A percentile compares a stretch with the other conserved stretches of the same genome.
Evolutionary conservation across 2,888 invertebrate species (phyloP).

Genomic region (Lysandra coridon): DNA sequence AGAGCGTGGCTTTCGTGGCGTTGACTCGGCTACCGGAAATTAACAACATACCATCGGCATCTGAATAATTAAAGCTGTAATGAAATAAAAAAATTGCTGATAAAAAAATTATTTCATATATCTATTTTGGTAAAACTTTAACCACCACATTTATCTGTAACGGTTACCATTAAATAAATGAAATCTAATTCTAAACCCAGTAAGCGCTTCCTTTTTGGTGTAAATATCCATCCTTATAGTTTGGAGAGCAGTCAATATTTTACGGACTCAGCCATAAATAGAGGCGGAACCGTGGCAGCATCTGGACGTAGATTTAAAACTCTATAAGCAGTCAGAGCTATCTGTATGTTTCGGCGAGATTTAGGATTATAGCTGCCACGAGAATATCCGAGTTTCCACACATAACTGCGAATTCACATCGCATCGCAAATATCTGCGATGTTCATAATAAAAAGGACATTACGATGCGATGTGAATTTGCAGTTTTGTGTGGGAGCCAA

Average conservation of each 20-base stretch:
- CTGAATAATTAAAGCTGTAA: too few relatives aligned
- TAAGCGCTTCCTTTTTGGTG: neutral
- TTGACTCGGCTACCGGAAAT: too few relatives aligned
- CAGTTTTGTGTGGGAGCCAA: too few relatives aligned
- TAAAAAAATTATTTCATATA: neutral
- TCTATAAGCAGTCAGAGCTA: constrained; percentile 27
- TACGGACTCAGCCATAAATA: constrained; percentile 37
- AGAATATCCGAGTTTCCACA: neutral
- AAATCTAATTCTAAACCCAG: constrained; percentile 2
- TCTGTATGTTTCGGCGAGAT: constrained; percentile 16
- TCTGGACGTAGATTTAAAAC: constrained; percentile 24
- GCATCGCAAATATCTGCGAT: too few relatives aligned
- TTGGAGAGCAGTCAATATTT: constrained; percentile 33
- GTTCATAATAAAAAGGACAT: too few relatives aligned
- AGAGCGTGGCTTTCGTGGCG: too few relatives aligned
- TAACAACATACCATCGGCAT: too few relatives aligned
- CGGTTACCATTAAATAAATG: neutral
- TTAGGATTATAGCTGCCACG: constrained; percentile 12
- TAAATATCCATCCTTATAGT: constrained; percentile 25
- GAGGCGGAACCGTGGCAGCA: constrained; percentile 23
- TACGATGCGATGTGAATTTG: too few relatives aligned
- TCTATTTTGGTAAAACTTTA: neutral
- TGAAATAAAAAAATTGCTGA: too few relatives aligned
- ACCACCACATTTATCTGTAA: neutral
- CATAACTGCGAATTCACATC: too few relatives aligned